Base-by-base conservation (phyloP, 2,888 invertebrate species). In the Hydraecia micacea region DNA sequence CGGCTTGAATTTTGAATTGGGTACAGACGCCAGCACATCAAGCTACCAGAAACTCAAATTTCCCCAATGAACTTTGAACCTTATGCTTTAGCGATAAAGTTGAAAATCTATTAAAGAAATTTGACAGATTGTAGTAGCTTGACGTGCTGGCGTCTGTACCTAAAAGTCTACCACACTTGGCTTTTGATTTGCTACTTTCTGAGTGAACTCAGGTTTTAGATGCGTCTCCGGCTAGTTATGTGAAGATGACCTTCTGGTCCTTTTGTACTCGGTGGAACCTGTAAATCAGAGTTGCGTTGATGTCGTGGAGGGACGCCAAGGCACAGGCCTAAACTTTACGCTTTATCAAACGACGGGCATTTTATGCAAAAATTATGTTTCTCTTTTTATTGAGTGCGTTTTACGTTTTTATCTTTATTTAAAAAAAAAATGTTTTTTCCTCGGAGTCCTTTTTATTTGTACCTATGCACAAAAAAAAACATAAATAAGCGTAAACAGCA, bases 261-360 rank as follows among this genome's bases (percentile, higher is more conserved):
- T 15, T 42, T 42, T 5, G 2, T 67, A 11, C 21, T 32, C 13
- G 0, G 18, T 73, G 42, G 28, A 58, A 84, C 36, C 28, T 69
- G 62, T 81, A 80, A 81, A 78, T 83, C 79, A 75, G 76, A 85
- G 58, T 80, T 83, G 69, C 66, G 65, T 81, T 67, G 75, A 83
- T 81, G 78, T 81, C 62, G 67, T 84, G 74, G 62, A 75, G 72
- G 46, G 70, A 65, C 67, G 42, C 73, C 58, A 67, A 21, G 66
- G 76, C 68, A 60, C 81, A 55, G 21, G 52, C 58, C 62, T 62
- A 39, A 80, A 86, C 82, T 84, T 82, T 73, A 74, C 73, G 70
- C 67, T 70, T 82, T 81, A 84, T 87, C 76, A 79, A 78, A 82
- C 60, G 77, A 79, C 75, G 75, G 74, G 76, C 79, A 68, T 80